Base-by-base conservation (phyloP, 2,113 vertebrate genomes). In the Perca schrenkii region DNA sequence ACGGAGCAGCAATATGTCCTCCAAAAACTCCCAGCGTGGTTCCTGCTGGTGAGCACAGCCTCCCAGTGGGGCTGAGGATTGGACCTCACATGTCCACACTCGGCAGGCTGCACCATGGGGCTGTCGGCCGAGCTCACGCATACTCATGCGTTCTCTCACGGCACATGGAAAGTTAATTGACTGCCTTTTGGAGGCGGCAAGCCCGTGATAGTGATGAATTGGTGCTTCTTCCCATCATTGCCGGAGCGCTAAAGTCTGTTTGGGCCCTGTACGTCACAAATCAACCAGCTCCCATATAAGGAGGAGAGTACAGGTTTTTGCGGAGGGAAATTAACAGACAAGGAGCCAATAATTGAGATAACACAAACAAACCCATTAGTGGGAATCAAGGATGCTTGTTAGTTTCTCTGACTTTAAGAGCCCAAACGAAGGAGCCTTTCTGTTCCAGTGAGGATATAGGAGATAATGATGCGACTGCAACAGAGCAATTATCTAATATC, bases 141-240 rank as follows among this genome's bases (percentile, higher is more conserved):
- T 47, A 76, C 75, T 83, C 72, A 68, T 80, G 62, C 65, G 49
- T 83, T 53, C 74, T 81, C 83, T 82, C 76, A 49, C 74, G 49
- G 74, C 83, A 63, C 60, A 88, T 79, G 79, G 82, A 92, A 90
- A 94, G 91, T 93, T 94, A 93, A 95, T 94, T 93, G 92, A 93
- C 86, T 93, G 86, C 86, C 83, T 89, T 76, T 87, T 71, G 81
- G 74, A 89, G 82, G 83, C 50, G 8, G 82, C 70, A 31, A 77
- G 79, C 63, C 80, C 54, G 73, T 88, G 90, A 90, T 87, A 85
- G 86, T 94, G 92, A 95, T 94, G 84, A 94, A 95, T 92, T 91
- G 92, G 89, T 12, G 15, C 81, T 80, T 78, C 72, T 84, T 86
- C 82, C 65, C 66, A 15, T 31, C 57, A 40, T 40, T 61, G 70